Evolutionary conservation across 2,797 vertebrate species (phyloP).

Genomic region (Diplodus puntazzo): DNA sequence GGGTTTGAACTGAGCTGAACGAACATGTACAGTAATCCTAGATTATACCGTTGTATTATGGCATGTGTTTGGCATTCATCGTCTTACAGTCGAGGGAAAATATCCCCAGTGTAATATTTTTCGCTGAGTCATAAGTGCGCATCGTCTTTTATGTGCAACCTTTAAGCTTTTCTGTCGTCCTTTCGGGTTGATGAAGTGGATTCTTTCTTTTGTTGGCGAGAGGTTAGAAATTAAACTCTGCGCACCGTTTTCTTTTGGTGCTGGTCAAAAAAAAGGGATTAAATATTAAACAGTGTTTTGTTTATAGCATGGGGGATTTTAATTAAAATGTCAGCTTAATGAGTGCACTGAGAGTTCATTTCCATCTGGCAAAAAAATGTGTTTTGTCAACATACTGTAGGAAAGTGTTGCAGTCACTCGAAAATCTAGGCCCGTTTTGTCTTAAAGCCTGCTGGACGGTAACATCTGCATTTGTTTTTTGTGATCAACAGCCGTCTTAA

Average conservation of each 20-base stretch:
- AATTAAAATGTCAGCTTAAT: conserved; percentile 24
- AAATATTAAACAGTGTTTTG: neutral
- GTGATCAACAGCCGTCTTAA: neutral
- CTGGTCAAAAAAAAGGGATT: too few relatives aligned
- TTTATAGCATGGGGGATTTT: neutral
- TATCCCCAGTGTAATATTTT: neutral
- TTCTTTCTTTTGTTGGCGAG: neutral
- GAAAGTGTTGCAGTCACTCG: neutral
- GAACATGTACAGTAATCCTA: conserved; percentile 54
- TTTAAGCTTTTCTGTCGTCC: neutral
- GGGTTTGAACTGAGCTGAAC: conserved; percentile 47
- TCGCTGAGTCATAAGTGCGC: neutral
- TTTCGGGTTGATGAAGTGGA: neutral
- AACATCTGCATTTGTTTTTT: neutral
- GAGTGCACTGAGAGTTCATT: conserved; percentile 1
- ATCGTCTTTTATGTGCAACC: neutral
- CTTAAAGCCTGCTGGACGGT: neutral
- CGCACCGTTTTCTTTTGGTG: neutral
- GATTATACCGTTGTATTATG: conserved; percentile 41
- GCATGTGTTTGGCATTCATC: neutral
- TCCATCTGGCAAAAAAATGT: neutral
- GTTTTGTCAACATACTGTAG: neutral
- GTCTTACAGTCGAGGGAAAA: neutral
- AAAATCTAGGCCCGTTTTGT: neutral
- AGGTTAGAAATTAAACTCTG: neutral